Conservation (phyloP, 1,140 invertebrate species). For the Hylaeus anthracinus region DNA sequence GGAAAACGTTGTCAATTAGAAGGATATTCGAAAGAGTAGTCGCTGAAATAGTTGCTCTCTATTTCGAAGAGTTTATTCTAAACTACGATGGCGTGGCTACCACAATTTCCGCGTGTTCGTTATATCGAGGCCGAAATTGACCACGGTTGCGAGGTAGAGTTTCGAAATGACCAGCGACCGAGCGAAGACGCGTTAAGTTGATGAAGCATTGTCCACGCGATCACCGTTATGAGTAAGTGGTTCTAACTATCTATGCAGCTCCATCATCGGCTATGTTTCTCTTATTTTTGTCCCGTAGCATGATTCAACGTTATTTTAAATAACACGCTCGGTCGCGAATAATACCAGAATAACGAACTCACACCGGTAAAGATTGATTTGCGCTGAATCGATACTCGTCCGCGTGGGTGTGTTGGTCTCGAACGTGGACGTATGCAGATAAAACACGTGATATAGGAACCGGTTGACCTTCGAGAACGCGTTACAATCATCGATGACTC, state of each 20-base stretch:
- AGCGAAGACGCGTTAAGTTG: slow-evolving; percentile 1
- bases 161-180: neutral
- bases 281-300: neutral
- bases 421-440: neutral
- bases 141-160: slow-evolving; percentile 2
- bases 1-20: no score
- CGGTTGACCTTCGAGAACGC: slow-evolving; percentile 8
- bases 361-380: neutral
- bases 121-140: slow-evolving; percentile 60
- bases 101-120: slow-evolving; percentile 9
- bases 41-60: no score
- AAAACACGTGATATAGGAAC: neutral
- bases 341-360: slow-evolving; percentile 27
- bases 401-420: neutral
- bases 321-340: neutral
- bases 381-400: neutral
- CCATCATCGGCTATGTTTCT: neutral
- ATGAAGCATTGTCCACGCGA: slow-evolving; percentile 15
- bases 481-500: slow-evolving; percentile 33
- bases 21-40: no score
- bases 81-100: no score
- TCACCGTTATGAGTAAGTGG: neutral
- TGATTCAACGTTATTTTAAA: slow-evolving; percentile 32
- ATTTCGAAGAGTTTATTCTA: no score
- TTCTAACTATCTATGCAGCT: neutral